phyloP scores from a whole-genome alignment of 2,113 vertebrate genomes.

The Danio rerio region DNA sequence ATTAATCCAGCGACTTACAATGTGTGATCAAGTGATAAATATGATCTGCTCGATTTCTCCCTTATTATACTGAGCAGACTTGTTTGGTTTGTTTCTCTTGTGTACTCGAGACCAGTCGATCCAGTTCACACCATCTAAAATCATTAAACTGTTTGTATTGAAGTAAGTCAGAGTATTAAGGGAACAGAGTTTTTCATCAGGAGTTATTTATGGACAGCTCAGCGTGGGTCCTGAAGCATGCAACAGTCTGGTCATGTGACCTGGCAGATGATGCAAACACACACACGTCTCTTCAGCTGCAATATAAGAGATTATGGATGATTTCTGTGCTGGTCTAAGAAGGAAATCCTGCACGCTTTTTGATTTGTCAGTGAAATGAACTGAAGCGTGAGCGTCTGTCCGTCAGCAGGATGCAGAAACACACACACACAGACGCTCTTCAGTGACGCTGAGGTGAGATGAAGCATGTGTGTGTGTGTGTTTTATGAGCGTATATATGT shows the following conservation, averaged over 20 bases:
- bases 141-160: not conserved
- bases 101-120: not conserved
- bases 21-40: not conserved
- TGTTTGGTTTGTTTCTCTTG: not conserved
- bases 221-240: not conserved
- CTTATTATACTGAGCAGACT: not conserved
- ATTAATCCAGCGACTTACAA: no score
- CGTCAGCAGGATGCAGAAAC: constrained; percentile 39
- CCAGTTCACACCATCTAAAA: not conserved
- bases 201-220: not conserved
- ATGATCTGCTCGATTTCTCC: no score
- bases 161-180: not conserved
- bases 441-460: constrained; percentile 11
- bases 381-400: not conserved
- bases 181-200: not conserved
- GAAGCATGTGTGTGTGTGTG: not conserved
- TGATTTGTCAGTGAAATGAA: not conserved
- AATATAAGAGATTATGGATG: not conserved
- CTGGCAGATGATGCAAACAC: not conserved
- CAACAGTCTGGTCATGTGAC: constrained; percentile 12
- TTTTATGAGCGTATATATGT: not conserved
- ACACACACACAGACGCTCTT: not conserved
- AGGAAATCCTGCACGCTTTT: not conserved
- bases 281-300: not conserved
- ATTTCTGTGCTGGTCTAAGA: not conserved